Percentiles rank a stretch among this genome's conserved stretches.
phyloP scores from a whole-genome alignment of 2,797 vertebrate species.

The Rhadinocentrus ornatus region DNA sequence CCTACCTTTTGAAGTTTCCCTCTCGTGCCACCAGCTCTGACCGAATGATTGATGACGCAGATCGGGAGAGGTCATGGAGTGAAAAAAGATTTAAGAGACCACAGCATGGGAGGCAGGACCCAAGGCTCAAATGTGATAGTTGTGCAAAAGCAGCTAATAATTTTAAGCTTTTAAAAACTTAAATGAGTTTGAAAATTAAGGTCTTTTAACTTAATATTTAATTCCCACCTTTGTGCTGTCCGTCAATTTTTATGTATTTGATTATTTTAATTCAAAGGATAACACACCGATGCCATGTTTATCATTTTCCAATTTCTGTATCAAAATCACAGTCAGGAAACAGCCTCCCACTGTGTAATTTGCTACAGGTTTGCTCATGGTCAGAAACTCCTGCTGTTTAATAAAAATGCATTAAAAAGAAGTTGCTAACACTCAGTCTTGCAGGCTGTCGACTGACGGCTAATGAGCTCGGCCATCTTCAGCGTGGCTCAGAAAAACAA shows the following conservation, averaged over 20 bases:
- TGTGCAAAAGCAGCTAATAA: neutral
- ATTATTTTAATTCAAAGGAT: conserved; percentile 32
- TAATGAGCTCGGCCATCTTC: conserved; percentile 67
- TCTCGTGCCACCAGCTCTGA: conserved; percentile 41
- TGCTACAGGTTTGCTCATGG: conserved; percentile 55
- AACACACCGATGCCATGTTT: conserved; percentile 16
- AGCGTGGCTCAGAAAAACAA: conserved; percentile 21
- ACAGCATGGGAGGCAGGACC: neutral
- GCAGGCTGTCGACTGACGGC: conserved; percentile 53
- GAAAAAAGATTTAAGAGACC: conserved; percentile 24
- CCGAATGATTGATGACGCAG: conserved; percentile 61
- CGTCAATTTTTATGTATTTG: conserved; percentile 16
- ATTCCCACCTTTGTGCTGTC: conserved; percentile 4
- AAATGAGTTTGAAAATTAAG: neutral
- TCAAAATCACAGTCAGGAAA: conserved; percentile 32
- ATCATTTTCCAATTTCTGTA: conserved; percentile 19
- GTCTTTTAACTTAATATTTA: neutral
- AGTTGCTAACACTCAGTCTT: conserved; percentile 39
- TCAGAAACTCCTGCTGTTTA: conserved; percentile 53
- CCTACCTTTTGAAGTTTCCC: conserved; percentile 61
- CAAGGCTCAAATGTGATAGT: neutral
- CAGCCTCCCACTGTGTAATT: conserved; percentile 51
- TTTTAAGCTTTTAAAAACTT: neutral
- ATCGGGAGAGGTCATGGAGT: conserved; percentile 18
- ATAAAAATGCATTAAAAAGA: conserved; percentile 42